Conservation (phyloP, 2,797 vertebrate genomes). For the Galagoides demidoff region DNA sequence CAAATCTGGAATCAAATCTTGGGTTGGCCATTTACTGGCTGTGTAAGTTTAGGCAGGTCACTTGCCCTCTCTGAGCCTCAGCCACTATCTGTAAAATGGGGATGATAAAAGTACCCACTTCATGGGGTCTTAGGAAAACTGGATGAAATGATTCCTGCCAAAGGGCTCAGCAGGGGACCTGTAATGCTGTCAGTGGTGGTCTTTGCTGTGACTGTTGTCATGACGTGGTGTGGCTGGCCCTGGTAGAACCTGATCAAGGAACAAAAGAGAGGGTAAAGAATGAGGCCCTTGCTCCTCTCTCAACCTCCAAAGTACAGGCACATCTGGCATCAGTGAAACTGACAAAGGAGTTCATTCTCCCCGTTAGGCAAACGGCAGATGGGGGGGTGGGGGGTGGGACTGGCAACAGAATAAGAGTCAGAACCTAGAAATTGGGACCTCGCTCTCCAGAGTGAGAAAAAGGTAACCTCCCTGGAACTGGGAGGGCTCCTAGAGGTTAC, state of each 20-base stretch:
- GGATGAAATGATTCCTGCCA: rapidly evolving
- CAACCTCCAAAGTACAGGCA: neutral
- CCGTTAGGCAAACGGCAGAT: neutral
- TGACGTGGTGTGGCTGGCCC: neutral
- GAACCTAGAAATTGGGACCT: neutral
- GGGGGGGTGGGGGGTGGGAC: too few species aligned
- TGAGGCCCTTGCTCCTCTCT: neutral
- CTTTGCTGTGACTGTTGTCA: neutral
- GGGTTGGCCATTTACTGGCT: neutral
- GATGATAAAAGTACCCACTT: neutral
- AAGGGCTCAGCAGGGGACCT: neutral
- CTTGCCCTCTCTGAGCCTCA: slow-evolving; percentile 34
- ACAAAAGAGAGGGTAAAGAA: neutral
- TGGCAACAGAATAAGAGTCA: too few species aligned
- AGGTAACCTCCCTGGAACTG: neutral
- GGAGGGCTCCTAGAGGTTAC: neutral
- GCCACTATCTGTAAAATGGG: neutral
- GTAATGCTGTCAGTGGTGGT: rapidly evolving
- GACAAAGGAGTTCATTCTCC: neutral
- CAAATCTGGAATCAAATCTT: neutral
- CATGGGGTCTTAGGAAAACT: neutral
- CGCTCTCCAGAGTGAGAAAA: neutral
- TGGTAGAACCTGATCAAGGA: neutral
- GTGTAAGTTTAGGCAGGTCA: neutral
- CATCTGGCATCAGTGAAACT: rapidly evolving